These are phyloP conservation scores for Rhadina sibilatrix DNA, from an alignment of 2,113 vertebrate species.

Conservation along the genomic window DNA sequence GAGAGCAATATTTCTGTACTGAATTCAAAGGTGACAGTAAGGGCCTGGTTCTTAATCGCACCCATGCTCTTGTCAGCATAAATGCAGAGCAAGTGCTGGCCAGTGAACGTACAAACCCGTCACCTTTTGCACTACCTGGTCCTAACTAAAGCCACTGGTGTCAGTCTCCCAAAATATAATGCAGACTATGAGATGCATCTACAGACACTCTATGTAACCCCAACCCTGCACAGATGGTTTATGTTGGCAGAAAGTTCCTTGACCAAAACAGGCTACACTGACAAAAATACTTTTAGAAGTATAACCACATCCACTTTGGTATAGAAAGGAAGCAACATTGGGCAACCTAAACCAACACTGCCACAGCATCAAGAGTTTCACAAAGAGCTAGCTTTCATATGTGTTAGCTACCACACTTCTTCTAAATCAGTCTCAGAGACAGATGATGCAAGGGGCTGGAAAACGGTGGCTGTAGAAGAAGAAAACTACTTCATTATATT, in stretches of 20 bases:
- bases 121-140: not conserved
- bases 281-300: not conserved
- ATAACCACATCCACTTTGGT: slow-evolving; percentile 1
- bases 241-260: not conserved
- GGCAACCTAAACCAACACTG: not conserved
- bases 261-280: not conserved
- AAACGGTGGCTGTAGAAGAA: not conserved
- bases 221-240: not conserved
- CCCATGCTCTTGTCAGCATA: not conserved
- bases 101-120: not conserved
- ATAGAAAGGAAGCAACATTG: not conserved
- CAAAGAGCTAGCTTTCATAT: not conserved
- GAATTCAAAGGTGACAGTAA: not conserved
- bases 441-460: not conserved
- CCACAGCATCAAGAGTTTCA: not conserved
- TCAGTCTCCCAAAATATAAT: not conserved
- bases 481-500: not conserved
- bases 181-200: not conserved
- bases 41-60: rapidly evolving
- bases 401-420: not conserved
- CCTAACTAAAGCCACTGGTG: not conserved
- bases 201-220: not conserved
- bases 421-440: not conserved
- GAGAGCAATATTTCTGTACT: not conserved
- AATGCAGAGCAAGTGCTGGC: not conserved